A percentile compares a stretch with the other conserved stretches of the same genome.
These are phyloP conservation scores for Patella ulyssiponensis DNA, from an alignment of 2,888 invertebrate genomes.

Conservation along the genomic window DNA sequence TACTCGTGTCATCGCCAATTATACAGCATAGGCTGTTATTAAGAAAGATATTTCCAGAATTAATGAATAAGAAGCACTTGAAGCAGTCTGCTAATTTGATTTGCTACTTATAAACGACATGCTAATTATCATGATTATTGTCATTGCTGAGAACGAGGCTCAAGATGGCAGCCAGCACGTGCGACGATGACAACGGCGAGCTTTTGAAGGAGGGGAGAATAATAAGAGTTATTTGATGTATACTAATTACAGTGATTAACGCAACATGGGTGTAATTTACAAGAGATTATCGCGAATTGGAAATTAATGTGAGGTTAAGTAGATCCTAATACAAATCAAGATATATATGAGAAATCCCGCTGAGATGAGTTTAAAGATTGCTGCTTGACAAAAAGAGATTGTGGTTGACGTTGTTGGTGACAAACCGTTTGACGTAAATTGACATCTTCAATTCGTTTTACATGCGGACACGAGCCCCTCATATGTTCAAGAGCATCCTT, in stretches of 20 bases:
- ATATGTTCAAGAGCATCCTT: too few species aligned
- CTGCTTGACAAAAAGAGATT: too few species aligned
- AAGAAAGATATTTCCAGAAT: not conserved
- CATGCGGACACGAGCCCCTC: too few species aligned
- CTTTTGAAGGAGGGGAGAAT: too few species aligned
- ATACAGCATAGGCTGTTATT: too few species aligned
- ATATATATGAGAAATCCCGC: too few species aligned
- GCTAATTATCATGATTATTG: not conserved
- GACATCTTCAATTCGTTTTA: too few species aligned
- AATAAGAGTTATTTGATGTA: too few species aligned
- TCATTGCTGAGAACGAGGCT: not conserved
- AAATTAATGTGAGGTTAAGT: constrained; percentile 10
- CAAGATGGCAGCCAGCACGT: constrained; percentile 10
- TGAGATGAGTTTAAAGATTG: too few species aligned
- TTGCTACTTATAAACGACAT: not conserved
- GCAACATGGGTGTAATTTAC: not conserved
- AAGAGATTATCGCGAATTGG: constrained; percentile 1
- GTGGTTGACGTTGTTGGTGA: too few species aligned
- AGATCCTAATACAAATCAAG: not conserved
- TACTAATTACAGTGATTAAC: not conserved
- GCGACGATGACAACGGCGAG: not conserved
- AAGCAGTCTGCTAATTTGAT: constrained; percentile 2
- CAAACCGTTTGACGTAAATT: too few species aligned
- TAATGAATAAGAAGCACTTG: not conserved
- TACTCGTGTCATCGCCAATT: too few species aligned